These are phyloP conservation scores for Novumbra hubbsi DNA, from an alignment of 2,797 vertebrate genomes.

Conservation along the genomic window DNA sequence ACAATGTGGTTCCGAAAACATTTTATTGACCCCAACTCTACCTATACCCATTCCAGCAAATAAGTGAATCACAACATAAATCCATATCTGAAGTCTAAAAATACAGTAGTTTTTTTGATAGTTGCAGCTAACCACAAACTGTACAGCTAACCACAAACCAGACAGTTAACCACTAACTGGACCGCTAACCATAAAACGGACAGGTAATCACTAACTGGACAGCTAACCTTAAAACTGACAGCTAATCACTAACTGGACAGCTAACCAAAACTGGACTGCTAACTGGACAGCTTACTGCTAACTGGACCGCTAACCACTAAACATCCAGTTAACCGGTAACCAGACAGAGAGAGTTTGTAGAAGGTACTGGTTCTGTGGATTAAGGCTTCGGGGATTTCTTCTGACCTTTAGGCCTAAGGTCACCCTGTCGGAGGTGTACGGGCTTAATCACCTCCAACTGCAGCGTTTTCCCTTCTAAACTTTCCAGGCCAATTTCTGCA, in stretches of 20 bases:
- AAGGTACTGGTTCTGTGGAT: constrained; percentile 64
- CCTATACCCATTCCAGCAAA: neutral
- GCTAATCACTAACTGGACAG: too few species aligned
- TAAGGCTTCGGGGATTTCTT: constrained; percentile 67
- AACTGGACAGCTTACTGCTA: too few species aligned
- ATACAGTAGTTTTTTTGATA: neutral
- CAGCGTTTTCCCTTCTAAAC: constrained; percentile 52
- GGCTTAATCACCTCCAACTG: constrained; percentile 66
- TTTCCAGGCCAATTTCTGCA: constrained; percentile 20
- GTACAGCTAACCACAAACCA: too few species aligned
- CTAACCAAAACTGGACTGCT: too few species aligned
- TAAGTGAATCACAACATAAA: neutral
- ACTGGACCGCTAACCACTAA: too few species aligned
- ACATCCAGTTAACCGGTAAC: constrained; percentile 13
- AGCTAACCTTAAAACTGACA: too few species aligned
- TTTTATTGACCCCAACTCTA: neutral
- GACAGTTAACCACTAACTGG: too few species aligned
- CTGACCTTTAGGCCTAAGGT: constrained; percentile 77
- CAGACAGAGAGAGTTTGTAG: constrained; percentile 36
- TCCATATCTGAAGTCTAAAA: neutral
- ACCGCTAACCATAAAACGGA: too few species aligned
- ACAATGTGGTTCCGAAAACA: neutral
- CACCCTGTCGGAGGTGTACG: constrained; percentile 66
- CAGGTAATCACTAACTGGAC: too few species aligned
- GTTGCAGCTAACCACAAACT: too few species aligned